These are phyloP conservation scores for Trachops cirrhosus DNA, from an alignment of 2,797 vertebrate genomes.

Conservation along the genomic window DNA sequence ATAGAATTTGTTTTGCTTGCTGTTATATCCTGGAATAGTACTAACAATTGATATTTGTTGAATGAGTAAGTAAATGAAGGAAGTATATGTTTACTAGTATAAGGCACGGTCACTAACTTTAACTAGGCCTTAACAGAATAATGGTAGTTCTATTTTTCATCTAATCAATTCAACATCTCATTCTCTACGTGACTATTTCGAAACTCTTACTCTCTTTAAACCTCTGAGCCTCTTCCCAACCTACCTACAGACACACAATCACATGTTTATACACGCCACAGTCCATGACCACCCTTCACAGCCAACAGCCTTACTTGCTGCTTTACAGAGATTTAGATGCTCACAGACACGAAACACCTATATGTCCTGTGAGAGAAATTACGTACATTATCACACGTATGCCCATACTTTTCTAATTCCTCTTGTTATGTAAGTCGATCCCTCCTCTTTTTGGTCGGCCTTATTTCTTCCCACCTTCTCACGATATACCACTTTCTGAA, in stretches of 20 bases:
- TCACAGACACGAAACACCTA: not conserved
- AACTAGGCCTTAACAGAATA: not conserved
- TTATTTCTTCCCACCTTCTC: not conserved
- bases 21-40: not conserved
- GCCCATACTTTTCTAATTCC: not conserved
- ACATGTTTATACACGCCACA: not conserved
- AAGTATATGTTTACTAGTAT: not conserved
- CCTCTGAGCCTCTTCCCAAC: not conserved
- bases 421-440: not conserved
- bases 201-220: not conserved
- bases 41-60: not conserved
- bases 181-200: not conserved
- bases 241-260: too few relatives aligned
- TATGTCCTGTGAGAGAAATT: not conserved
- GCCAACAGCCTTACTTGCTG: not conserved
- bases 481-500: not conserved
- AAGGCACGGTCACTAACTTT: not conserved
- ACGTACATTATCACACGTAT: not conserved
- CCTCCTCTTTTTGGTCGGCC: not conserved
- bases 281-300: not conserved
- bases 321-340: not conserved
- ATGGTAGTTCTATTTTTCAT: not conserved
- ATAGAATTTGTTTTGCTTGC: not conserved
- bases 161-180: not conserved
- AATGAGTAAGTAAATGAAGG: slow-evolving; percentile 3